phyloP scores from a whole-genome alignment of 2,113 vertebrate species.

The Campylomormyrus tamandua region DNA sequence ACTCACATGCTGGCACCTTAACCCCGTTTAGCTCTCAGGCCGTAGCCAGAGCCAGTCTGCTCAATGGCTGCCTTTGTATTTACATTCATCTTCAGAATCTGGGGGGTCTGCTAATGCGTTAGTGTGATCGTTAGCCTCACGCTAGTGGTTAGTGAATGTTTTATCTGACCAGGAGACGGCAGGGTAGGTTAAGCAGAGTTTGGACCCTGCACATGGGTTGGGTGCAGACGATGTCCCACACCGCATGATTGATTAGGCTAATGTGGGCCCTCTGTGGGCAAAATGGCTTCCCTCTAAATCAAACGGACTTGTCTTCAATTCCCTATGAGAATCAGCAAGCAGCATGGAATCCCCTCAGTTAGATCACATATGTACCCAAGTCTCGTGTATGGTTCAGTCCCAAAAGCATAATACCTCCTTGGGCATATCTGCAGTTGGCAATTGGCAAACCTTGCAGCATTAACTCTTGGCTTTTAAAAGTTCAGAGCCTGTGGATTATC shows the following conservation, averaged over 20 bases:
- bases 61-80: slow-evolving; percentile 20
- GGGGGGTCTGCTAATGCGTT: background rate
- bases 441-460: background rate
- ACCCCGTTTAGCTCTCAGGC: background rate
- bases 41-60: background rate
- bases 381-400: background rate
- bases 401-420: background rate
- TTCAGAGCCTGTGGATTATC: background rate
- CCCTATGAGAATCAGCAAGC: background rate
- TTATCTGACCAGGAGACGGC: background rate
- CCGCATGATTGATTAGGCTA: background rate
- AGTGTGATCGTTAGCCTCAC: background rate
- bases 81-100: background rate
- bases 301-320: background rate
- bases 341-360: background rate
- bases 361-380: background rate
- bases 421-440: background rate
- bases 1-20: slow-evolving; percentile 9
- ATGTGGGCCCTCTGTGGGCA: background rate
- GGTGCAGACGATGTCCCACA: background rate
- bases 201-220: background rate
- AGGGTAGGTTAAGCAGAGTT: background rate
- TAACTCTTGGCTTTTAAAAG: background rate
- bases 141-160: background rate
- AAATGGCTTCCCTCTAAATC: background rate